phyloP scores from a whole-genome alignment of 2,797 vertebrate species.

The Pseudochirops cupreus region DNA sequence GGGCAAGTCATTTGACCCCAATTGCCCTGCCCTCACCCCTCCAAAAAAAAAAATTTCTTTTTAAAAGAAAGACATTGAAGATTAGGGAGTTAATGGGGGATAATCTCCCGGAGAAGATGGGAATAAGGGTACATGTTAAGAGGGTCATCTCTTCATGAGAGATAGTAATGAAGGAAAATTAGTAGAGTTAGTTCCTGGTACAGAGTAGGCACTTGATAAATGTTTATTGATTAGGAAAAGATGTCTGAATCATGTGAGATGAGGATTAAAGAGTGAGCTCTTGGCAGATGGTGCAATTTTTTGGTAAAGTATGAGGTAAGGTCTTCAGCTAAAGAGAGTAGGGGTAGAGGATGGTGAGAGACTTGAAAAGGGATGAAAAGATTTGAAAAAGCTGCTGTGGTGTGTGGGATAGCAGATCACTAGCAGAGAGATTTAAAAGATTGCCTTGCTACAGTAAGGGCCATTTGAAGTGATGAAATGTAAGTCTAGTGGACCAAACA shows the following conservation, averaged over 20 bases:
- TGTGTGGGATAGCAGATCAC: neutral
- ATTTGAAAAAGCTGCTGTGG: neutral
- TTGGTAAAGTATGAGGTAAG: neutral
- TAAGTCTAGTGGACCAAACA: neutral
- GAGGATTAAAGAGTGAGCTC: neutral
- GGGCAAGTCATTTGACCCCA: too few species aligned
- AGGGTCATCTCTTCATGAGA: neutral
- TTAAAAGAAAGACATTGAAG: neutral
- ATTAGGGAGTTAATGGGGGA: neutral
- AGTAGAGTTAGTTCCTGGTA: neutral
- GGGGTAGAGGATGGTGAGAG: neutral
- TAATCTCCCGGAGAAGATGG: too few species aligned
- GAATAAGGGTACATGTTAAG: neutral
- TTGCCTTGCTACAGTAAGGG: neutral
- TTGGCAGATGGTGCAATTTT: neutral
- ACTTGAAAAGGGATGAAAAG: neutral
- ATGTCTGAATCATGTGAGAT: neutral
- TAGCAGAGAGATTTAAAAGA: neutral
- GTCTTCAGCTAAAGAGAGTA: neutral
- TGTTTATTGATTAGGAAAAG: neutral
- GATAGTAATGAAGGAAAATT: neutral
- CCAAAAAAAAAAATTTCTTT: too few species aligned
- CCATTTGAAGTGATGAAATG: neutral
- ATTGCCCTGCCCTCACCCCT: too few species aligned
- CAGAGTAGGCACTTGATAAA: neutral